A percentile compares a stretch with the other conserved stretches of the same genome.
These are phyloP conservation scores for Centropus bengalensis DNA, from an alignment of 2,113 vertebrate genomes.

Conservation along the genomic window DNA sequence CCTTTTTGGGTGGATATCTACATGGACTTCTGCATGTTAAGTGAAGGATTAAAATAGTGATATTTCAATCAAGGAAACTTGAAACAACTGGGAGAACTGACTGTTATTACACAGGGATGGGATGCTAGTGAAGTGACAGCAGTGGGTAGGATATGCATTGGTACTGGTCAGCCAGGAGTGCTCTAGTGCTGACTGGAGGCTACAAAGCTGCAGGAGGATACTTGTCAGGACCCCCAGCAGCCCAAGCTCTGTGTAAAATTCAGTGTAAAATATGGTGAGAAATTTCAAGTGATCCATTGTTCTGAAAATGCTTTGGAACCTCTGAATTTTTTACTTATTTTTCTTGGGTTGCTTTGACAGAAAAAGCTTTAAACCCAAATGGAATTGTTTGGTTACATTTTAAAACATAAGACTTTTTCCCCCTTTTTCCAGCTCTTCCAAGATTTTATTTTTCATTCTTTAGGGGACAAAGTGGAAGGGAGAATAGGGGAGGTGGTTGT, in stretches of 20 bases:
- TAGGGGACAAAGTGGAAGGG: background rate
- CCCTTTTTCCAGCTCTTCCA: background rate
- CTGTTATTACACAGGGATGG: background rate
- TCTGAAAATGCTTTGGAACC: background rate
- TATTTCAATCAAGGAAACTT: background rate
- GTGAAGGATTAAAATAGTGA: background rate
- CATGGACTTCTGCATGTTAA: background rate
- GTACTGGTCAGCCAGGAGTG: background rate
- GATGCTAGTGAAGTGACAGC: background rate
- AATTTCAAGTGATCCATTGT: background rate
- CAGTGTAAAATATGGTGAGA: background rate
- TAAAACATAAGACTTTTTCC: background rate
- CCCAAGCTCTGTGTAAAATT: background rate
- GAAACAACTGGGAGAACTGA: background rate
- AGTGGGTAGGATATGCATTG: fast-evolving
- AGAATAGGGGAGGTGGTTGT: background rate
- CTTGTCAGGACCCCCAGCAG: background rate
- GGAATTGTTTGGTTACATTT: background rate
- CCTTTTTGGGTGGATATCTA: background rate
- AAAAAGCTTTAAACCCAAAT: background rate
- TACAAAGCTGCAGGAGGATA: background rate
- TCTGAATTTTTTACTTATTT: background rate
- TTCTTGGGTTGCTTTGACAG: background rate
- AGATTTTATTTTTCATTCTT: background rate
- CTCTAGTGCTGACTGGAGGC: background rate